phyloP scores from a whole-genome alignment of 2,113 vertebrate species.

The Thryonomys swinderianus region DNA sequence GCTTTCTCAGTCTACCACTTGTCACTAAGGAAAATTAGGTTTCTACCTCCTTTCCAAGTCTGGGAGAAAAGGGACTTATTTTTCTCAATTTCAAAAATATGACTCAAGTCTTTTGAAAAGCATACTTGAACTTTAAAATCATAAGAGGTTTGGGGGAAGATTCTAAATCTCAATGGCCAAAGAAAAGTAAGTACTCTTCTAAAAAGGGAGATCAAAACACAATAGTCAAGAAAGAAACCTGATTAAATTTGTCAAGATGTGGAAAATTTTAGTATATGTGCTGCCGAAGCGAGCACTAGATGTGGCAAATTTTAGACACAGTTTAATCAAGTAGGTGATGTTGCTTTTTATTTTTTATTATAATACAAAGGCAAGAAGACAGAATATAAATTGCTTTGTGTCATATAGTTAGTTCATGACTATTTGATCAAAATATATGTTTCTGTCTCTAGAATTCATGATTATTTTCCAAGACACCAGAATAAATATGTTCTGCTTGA shows the following conservation, averaged over 20 bases:
- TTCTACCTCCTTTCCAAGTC: neutral
- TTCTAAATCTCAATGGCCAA: neutral
- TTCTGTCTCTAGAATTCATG: neutral
- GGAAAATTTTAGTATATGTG: no score
- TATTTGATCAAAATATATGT: neutral
- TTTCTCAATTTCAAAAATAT: neutral
- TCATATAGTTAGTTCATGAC: neutral
- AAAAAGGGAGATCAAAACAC: neutral
- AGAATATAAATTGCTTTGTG: neutral
- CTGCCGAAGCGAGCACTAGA: no score
- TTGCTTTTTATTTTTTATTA: neutral
- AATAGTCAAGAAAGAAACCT: neutral
- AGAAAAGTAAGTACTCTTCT: neutral
- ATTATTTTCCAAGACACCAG: neutral
- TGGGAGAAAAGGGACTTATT: neutral
- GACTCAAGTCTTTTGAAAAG: neutral
- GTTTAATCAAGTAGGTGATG: neutral
- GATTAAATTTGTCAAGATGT: neutral
- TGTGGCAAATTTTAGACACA: no score
- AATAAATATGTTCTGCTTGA: neutral
- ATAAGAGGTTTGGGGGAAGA: neutral
- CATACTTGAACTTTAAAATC: neutral
- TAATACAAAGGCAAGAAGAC: neutral
- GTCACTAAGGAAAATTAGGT: neutral
- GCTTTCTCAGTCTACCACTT: neutral